These are phyloP conservation scores for Charanyca ferruginea DNA, from an alignment of 2,888 invertebrate species.

Conservation along the genomic window DNA sequence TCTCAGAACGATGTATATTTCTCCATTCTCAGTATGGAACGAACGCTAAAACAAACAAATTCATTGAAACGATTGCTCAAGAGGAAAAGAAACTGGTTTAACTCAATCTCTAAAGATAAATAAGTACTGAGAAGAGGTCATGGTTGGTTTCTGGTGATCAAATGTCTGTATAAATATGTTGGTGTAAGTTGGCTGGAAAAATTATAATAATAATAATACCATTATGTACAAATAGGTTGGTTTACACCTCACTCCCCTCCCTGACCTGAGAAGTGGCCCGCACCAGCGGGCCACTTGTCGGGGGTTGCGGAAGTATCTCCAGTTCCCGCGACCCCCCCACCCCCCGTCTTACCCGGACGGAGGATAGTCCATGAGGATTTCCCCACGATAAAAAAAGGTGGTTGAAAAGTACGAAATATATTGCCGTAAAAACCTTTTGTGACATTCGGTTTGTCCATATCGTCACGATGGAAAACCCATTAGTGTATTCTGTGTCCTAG, in stretches of 20 bases:
- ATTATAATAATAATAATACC: too few species aligned
- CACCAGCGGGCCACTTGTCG: too few species aligned
- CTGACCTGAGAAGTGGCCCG: too few species aligned
- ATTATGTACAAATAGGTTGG: too few species aligned
- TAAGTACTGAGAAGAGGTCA: constrained; percentile 48
- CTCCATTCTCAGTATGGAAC: constrained; percentile 26
- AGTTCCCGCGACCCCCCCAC: too few species aligned
- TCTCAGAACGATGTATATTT: constrained; percentile 27
- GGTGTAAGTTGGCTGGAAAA: too few species aligned
- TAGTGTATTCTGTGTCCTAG: neutral
- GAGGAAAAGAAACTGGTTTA: constrained; percentile 53
- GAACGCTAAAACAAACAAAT: constrained; percentile 44
- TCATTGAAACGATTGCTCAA: constrained; percentile 53
- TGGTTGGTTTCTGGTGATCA: constrained; percentile 16
- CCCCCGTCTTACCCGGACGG: too few species aligned
- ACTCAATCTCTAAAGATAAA: constrained; percentile 24
- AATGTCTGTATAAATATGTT: too few species aligned
- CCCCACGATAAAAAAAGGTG: too few species aligned
- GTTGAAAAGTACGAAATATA: neutral
- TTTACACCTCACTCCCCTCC: too few species aligned
- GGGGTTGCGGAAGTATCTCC: too few species aligned
- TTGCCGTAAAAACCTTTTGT: constrained; percentile 12
- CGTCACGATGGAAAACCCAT: constrained; percentile 13
- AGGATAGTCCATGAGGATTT: too few species aligned
- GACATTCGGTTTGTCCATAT: neutral